Conservation (phyloP, 2,888 invertebrate species). For the Thera obeliscata region DNA sequence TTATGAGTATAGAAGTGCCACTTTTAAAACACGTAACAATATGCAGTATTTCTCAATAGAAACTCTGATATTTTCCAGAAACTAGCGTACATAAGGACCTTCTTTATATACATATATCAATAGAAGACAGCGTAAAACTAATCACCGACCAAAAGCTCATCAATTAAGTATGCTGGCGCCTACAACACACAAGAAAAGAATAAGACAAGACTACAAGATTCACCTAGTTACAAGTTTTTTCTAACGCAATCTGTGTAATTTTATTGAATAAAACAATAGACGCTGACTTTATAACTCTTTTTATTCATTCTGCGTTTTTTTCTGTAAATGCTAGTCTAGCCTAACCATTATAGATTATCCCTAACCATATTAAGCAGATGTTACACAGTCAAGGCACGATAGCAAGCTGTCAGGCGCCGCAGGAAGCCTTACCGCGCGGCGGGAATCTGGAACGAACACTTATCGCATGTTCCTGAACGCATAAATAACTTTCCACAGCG, state of each 20-base stretch:
- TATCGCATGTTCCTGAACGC: conserved; percentile 42
- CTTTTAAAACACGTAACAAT: conserved; percentile 6
- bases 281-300: too few relatives aligned
- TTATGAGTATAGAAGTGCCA: conserved; percentile 3
- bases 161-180: too few relatives aligned
- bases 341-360: background rate
- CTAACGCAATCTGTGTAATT: too few relatives aligned
- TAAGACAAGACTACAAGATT: too few relatives aligned
- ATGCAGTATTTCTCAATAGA: conserved; percentile 8
- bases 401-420: conserved; percentile 37
- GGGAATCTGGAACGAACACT: conserved; percentile 47
- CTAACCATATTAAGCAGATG: conserved; percentile 14
- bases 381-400: conserved; percentile 13
- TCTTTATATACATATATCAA: too few relatives aligned
- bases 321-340: background rate
- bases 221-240: too few relatives aligned
- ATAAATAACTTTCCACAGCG: conserved; percentile 35
- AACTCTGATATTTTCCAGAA: background rate
- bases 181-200: too few relatives aligned
- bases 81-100: too few relatives aligned
- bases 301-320: too few relatives aligned
- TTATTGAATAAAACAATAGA: too few relatives aligned
- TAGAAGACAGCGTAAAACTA: too few relatives aligned
- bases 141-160: too few relatives aligned
- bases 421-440: conserved; percentile 45